These are phyloP conservation scores for Acrocephalus scirpaceus DNA, from an alignment of 2,797 vertebrate genomes.

Conservation along the genomic window DNA sequence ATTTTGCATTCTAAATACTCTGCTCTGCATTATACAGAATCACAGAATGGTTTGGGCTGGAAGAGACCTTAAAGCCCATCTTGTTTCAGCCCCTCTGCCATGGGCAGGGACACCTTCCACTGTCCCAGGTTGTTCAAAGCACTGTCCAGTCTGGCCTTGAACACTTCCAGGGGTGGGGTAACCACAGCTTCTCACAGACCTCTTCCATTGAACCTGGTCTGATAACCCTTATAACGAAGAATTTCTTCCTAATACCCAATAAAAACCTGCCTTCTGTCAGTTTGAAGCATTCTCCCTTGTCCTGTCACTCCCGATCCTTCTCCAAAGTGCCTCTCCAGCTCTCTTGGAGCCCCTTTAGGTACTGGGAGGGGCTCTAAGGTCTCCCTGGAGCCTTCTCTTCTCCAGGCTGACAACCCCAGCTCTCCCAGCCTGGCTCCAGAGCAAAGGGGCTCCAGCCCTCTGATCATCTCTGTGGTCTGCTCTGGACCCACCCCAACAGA, in stretches of 20 bases:
- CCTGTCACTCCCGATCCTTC: background rate
- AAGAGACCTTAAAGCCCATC: background rate
- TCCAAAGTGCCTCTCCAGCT: background rate
- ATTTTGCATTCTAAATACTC: background rate
- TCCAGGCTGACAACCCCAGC: background rate
- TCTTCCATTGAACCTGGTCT: background rate
- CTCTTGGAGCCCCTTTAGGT: background rate
- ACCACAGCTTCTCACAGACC: background rate
- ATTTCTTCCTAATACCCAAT: background rate
- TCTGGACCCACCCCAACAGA: background rate
- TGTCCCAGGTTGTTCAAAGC: background rate
- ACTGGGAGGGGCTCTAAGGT: background rate
- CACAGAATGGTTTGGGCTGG: background rate
- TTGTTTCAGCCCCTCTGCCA: background rate
- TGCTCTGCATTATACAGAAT: background rate
- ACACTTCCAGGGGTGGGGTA: background rate
- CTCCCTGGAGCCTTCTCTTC: background rate
- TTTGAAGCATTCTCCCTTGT: background rate
- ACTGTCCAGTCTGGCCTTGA: background rate
- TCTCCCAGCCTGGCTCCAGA: background rate
- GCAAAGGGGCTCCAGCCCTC: background rate
- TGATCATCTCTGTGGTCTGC: background rate
- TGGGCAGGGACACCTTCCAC: background rate
- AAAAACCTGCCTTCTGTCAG: background rate
- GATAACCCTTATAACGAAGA: background rate